Base-by-base conservation (phyloP, 2,888 invertebrate genomes). In the Xylophagus ater region DNA sequence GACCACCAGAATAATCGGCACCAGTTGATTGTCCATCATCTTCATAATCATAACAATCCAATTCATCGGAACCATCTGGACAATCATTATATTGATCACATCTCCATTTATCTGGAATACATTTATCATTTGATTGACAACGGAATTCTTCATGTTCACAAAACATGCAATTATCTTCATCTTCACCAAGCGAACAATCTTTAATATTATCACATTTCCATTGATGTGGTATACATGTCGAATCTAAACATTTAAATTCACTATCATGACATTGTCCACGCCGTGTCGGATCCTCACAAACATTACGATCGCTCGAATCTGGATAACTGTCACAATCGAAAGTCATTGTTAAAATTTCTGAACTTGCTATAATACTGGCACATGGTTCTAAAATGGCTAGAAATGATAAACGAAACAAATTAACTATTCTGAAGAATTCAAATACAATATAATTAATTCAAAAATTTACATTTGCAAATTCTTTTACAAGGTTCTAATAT, bases 71-170 rank as follows among this genome's bases (percentile, higher is more conserved):
- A 1, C 72, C 75, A 43, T 67, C 70, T 4, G 68, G 60, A 46
- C 80, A 80, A 53, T 80, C 79, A 2, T 59, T 59, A 10, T 70
- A 70, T 3, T 73, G 71, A 48, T 79, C 78, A 51, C 80, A 80
- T 32, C 72, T 61, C 66, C 71, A 72, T 44, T 71, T 67, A 12
- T 71, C 58, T 0, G 73, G 68, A 4, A 78, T 65, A 53, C 78
- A 78, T 43, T 65, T 65, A 37, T 66, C 59, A 42, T 66, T 67
- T 3, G 59, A 57, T 10, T 56, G 58, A 41, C 69, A 70, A 5
- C 66, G 66, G 43, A 69, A 69, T 44, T 70, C 68, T 24, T 68
- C 63, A 18, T 57, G 54, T 36, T 61, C 61, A 44, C 70, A 70
- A 13, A 59, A 53, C 36, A 65, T 50, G 43, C 70, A 70, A 46